Conservation (phyloP, 1,140 invertebrate species). For the Drosophila kohkoa region DNA sequence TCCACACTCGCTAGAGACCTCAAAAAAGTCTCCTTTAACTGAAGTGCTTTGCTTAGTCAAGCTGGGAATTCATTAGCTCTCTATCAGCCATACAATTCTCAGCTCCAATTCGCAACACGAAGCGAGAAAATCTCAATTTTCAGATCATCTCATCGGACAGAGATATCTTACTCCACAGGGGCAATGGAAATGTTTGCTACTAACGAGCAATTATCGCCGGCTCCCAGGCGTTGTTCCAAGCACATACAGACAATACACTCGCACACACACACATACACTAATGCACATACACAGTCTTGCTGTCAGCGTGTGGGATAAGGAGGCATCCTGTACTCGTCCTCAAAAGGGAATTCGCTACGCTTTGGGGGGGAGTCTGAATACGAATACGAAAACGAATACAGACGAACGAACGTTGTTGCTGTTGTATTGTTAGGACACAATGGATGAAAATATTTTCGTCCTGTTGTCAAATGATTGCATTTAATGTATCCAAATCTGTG, state of each 20-base stretch:
- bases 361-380: conserved; percentile 71
- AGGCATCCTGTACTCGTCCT: conserved; percentile 28
- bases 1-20: neutral
- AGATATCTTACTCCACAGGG: conserved; percentile 32
- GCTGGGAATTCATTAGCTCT: neutral
- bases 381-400: neutral
- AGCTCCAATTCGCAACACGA: conserved; percentile 19
- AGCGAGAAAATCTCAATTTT: conserved; percentile 13
- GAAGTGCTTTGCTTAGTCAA: neutral
- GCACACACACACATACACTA: conserved; percentile 28
- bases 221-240: conserved; percentile 60
- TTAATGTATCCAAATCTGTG: conserved; percentile 84
- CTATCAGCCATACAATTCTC: neutral
- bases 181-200: conserved; percentile 70
- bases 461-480: conserved; percentile 85
- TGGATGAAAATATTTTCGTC: conserved; percentile 84
- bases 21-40: neutral
- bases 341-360: conserved; percentile 66
- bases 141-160: conserved; percentile 13
- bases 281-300: conserved; percentile 9
- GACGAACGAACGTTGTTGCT: conserved; percentile 26
- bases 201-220: conserved; percentile 82
- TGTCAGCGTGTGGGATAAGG: conserved; percentile 18
- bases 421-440: conserved; percentile 79
- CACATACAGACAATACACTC: neutral